Base-by-base conservation (phyloP, 2,888 invertebrate species). In the Watsonalla cultraria region DNA sequence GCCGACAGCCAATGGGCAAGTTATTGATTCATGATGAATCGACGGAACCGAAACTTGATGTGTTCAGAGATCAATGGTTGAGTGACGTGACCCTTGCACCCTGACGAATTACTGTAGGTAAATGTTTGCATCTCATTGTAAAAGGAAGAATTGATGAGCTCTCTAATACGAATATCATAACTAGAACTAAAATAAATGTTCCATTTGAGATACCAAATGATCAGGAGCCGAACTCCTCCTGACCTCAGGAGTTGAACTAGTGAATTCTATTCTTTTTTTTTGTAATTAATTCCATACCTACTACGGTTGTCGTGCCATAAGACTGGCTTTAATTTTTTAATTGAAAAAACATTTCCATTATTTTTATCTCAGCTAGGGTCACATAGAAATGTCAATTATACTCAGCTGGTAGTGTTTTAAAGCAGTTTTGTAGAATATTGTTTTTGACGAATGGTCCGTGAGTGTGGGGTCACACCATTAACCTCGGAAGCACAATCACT, bases 21-120 rank as follows among this genome's bases (percentile, higher is more conserved):
- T 62, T 77, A 78, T 78, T 78, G 78, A 78, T 77, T 78, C 72
- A 75, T 68, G 64, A 54, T 53, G 54, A 53, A 15, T 56, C 58
- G 65, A 58, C 59, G 53, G 54, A 37, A 39, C 49, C 39, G 49
- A 35, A 49, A 37, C 37, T 15, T 37, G 15, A 9, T 15, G 15
- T 15, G 15, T 11, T 39, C 15, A 14, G 37, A 35, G 35, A 34
- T 15, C 35, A 37, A 37, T 37, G 9, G 49, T 13, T 14, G 14
- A 42, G 11, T 42, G 9, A 42, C 11, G 42, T 11, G 42, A 11
- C 11, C 11, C 9, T 11, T 5, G 8, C 37, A 42, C 42, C 11
- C 42, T 5, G 11, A 8, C 42, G 5, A 8, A 42, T 8, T 11
- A 42, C 8, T 42, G 11, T 5, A 11, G 42, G 42, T 46, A 45